Conservation (phyloP, 1,140 invertebrate genomes). For the Meloidogyne floridensis region DNA sequence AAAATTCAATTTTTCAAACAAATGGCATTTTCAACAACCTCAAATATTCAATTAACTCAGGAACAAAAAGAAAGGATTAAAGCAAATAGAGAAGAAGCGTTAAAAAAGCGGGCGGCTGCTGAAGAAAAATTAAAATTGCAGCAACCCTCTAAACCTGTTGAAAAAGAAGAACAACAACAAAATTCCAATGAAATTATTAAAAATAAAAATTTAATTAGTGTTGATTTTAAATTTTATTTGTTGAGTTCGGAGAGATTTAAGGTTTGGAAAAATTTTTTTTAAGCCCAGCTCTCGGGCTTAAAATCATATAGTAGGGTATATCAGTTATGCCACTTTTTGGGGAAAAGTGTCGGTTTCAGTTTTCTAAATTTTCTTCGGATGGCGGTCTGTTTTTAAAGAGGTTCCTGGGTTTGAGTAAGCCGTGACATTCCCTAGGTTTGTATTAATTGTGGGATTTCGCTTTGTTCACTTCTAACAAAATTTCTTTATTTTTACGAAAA, state of each 20-base stretch:
- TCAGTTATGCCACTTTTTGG: no score
- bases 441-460: no score
- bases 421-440: no score
- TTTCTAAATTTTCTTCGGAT: no score
- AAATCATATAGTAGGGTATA: no score
- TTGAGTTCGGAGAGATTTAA: constrained; percentile 21
- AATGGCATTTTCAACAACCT: background rate
- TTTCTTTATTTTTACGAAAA: no score
- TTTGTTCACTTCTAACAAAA: no score
- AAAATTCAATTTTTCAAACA: background rate
- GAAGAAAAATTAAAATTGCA: constrained; percentile 4
- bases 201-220: background rate
- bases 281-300: no score
- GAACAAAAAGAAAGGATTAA: constrained; percentile 37
- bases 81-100: constrained; percentile 39
- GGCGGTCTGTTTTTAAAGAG: no score
- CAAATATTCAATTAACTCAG: constrained; percentile 35
- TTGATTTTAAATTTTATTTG: constrained; percentile 18
- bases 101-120: constrained; percentile 20
- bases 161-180: background rate
- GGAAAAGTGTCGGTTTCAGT: no score
- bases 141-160: constrained; percentile 14
- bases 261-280: background rate
- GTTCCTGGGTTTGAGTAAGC: no score
- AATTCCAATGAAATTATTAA: background rate